Conservation (phyloP, 2,888 invertebrate genomes). For the Eilema sororculum region DNA sequence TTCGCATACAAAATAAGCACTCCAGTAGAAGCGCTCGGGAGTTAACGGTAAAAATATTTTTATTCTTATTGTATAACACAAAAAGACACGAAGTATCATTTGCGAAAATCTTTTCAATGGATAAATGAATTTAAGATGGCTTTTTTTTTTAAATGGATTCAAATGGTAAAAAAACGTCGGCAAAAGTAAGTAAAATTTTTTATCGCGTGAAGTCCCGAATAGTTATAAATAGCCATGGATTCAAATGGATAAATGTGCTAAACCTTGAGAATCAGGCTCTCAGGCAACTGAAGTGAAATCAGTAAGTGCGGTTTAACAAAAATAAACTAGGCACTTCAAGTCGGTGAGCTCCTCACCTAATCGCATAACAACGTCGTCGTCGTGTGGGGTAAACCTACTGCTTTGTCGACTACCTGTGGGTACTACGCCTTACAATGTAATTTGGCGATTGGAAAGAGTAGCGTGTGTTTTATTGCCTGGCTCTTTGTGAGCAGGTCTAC, state of each 20-base stretch:
- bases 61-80: background rate
- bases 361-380: constrained; percentile 10
- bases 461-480: background rate
- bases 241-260: background rate
- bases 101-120: background rate
- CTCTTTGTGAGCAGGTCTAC: background rate
- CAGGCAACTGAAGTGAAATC: background rate
- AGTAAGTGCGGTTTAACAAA: background rate
- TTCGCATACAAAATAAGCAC: constrained; percentile 35
- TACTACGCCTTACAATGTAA: constrained; percentile 1
- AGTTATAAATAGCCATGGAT: no score
- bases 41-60: no score
- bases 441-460: background rate
- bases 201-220: no score
- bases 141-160: no score
- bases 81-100: background rate
- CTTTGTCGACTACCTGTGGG: constrained; percentile 16
- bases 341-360: constrained; percentile 8
- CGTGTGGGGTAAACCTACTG: constrained; percentile 23
- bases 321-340: background rate
- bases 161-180: no score
- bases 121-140: no score
- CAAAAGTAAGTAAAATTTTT: no score
- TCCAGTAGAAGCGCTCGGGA: constrained; percentile 29
- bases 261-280: background rate